Base-by-base conservation (phyloP, 2,113 vertebrate species). In the Labrus mixtus region DNA sequence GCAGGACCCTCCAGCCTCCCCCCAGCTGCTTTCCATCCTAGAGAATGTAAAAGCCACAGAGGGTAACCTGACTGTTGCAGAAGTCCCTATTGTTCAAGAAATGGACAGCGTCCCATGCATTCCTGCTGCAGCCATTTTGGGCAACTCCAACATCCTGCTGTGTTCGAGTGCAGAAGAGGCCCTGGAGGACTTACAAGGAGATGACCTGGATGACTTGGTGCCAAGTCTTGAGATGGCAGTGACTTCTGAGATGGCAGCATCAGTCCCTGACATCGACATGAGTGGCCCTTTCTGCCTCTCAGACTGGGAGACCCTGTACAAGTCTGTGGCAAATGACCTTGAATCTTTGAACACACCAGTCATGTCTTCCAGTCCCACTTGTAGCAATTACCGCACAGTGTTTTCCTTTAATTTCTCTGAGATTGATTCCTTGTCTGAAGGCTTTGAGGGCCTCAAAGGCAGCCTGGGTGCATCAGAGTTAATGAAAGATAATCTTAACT, bases 281-380 rank as follows among this genome's bases (percentile, higher is more conserved):
- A 95, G 93, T 6, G 89, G 94, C 15, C 96, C 97, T 64, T 96
- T 97, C 91, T 95, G 97, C 16, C 90, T 96, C 39, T 95, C 96
- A 67, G 97, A 99, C 93, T 99, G 97, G 97, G 98, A 99, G 90
- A 95, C 97, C 13, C 92, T 98, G 85, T 96, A 96, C 43, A 92
- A 93, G 85, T 95, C 95, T 1, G 94, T 95, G 87, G 82, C 95
- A 6, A 94, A 87, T 1, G 97, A 97, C 90, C 93, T 97, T 86
- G 97, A 97, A 87, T 95, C 96, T 3, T 93, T 99, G 63, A 96
- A 94, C 91, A 96, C 96, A 1, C 96, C 97, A 0, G 91, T 96
- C 82, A 94, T 97, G 86, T 96, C 96, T 91, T 96, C 96, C 88
- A 98, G 97, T 53, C 97, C 97, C 2, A 94, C 94, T 82, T 96